These are phyloP conservation scores for Drosophila insularis DNA, from an alignment of 1,140 invertebrate genomes.

Conservation along the genomic window DNA sequence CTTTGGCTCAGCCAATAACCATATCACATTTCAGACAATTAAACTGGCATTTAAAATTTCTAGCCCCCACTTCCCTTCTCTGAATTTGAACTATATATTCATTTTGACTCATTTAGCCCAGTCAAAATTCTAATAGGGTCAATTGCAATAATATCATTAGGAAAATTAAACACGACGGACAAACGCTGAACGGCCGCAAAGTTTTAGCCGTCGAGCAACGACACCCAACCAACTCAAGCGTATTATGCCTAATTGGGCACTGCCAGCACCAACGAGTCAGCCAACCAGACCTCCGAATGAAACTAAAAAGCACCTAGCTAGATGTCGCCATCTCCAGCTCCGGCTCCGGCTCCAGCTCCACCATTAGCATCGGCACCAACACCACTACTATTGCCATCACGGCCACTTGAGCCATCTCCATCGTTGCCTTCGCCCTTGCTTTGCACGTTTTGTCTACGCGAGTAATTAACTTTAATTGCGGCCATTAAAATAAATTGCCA, in stretches of 20 bases:
- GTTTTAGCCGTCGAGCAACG: slow-evolving; percentile 59
- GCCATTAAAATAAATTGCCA: slow-evolving; percentile 82
- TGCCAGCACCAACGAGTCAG: slow-evolving; percentile 45
- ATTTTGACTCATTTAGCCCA: slow-evolving; percentile 76
- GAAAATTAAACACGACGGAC: slow-evolving; percentile 74
- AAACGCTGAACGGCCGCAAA: slow-evolving; percentile 48
- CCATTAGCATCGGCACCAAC: too few relatives aligned
- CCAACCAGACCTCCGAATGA: slow-evolving; percentile 20
- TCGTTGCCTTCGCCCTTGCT: slow-evolving; percentile 60
- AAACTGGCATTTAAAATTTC: slow-evolving; percentile 50
- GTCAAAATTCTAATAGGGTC: slow-evolving; percentile 77
- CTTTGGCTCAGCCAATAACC: slow-evolving; percentile 39
- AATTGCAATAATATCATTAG: slow-evolving; percentile 81
- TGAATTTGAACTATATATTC: slow-evolving; percentile 62
- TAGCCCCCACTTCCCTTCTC: background rate
- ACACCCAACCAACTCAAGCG: slow-evolving; percentile 69
- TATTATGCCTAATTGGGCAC: slow-evolving; percentile 80
- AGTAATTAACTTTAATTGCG: slow-evolving; percentile 82
- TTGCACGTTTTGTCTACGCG: slow-evolving; percentile 82
- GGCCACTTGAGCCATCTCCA: slow-evolving; percentile 12
- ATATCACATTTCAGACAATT: slow-evolving; percentile 76
- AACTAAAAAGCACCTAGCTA: slow-evolving; percentile 33
- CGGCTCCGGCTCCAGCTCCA: slow-evolving; percentile 13
- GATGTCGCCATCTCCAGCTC: slow-evolving; percentile 39
- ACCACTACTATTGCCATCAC: background rate